Evolutionary conservation across 2,888 invertebrate species (phyloP).

Genomic region (Coecobrya sp.): DNA sequence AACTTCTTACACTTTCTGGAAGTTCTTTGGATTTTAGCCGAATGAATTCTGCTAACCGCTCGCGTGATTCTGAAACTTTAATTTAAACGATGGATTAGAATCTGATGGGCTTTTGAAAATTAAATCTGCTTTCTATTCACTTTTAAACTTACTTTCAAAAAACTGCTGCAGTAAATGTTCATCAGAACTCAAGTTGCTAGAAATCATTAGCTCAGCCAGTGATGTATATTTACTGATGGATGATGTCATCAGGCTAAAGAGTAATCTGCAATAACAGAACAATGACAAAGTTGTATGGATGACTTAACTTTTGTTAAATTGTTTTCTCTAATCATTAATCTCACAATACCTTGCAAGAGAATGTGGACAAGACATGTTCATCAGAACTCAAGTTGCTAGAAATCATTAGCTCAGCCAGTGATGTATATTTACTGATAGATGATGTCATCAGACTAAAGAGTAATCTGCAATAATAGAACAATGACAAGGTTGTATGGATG

Average conservation of each 20-base stretch:
- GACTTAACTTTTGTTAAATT: too few relatives aligned
- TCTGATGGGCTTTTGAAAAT: neutral
- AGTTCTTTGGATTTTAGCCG: slow-evolving; percentile 66
- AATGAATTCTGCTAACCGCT: slow-evolving; percentile 77
- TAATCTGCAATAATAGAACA: slow-evolving; percentile 43
- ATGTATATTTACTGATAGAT: slow-evolving; percentile 53
- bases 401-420: slow-evolving; percentile 76
- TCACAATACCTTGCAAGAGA: slow-evolving; percentile 83
- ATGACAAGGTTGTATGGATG: neutral
- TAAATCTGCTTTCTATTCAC: neutral
- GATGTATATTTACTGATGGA: slow-evolving; percentile 56
- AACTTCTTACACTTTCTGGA: slow-evolving; percentile 37
- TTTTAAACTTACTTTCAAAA: slow-evolving; percentile 89
- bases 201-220: slow-evolving; percentile 75
- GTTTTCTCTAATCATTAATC: too few relatives aligned
- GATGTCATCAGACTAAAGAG: slow-evolving; percentile 78
- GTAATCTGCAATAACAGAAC: slow-evolving; percentile 47
- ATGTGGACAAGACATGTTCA: slow-evolving; percentile 87
- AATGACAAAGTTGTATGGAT: neutral
- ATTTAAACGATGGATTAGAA: neutral
- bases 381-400: slow-evolving; percentile 57
- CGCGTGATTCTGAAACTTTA: slow-evolving; percentile 74
- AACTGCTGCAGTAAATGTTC: slow-evolving; percentile 90
- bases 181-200: slow-evolving; percentile 57
- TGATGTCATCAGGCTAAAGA: slow-evolving; percentile 77